Evolutionary conservation across 2,888 invertebrate genomes (phyloP).

Genomic region (Polyommatus icarus): DNA sequence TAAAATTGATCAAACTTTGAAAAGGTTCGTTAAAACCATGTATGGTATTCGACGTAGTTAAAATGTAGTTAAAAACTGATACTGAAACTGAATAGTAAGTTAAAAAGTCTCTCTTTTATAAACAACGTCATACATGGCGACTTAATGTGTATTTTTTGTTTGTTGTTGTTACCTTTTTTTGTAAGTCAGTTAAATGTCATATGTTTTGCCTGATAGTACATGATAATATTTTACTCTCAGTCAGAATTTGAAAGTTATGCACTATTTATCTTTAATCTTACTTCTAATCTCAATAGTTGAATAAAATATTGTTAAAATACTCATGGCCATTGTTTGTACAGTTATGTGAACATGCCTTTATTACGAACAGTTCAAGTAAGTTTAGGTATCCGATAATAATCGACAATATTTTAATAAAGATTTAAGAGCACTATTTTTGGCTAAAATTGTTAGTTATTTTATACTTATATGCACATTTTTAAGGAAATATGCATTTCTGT

Average conservation of each 20-base stretch:
- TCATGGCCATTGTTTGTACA: constrained; percentile 18
- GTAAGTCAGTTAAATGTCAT: not conserved
- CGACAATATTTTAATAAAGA: constrained; percentile 64
- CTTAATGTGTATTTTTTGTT: not conserved
- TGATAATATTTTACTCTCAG: not conserved
- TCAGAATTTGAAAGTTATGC: not conserved
- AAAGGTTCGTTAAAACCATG: not conserved
- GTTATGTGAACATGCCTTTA: constrained; percentile 20
- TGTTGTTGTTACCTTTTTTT: too few relatives aligned
- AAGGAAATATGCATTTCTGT: constrained; percentile 5
- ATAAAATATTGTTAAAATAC: not conserved
- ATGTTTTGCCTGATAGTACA: not conserved
- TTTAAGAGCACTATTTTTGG: constrained; percentile 65
- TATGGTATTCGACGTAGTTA: not conserved
- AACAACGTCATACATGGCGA: not conserved
- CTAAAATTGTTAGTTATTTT: constrained; percentile 41
- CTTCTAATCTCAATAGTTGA: not conserved
- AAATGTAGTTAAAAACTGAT: too few relatives aligned
- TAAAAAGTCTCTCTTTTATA: not conserved
- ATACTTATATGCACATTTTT: constrained; percentile 18
- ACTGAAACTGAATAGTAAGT: not conserved
- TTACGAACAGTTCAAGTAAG: constrained; percentile 9
- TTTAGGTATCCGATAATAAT: constrained; percentile 37
- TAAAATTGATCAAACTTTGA: not conserved
- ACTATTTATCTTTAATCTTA: not conserved